Evolutionary conservation across 1,140 invertebrate genomes (phyloP).

Genomic region (Antheraea pernyi): DNA sequence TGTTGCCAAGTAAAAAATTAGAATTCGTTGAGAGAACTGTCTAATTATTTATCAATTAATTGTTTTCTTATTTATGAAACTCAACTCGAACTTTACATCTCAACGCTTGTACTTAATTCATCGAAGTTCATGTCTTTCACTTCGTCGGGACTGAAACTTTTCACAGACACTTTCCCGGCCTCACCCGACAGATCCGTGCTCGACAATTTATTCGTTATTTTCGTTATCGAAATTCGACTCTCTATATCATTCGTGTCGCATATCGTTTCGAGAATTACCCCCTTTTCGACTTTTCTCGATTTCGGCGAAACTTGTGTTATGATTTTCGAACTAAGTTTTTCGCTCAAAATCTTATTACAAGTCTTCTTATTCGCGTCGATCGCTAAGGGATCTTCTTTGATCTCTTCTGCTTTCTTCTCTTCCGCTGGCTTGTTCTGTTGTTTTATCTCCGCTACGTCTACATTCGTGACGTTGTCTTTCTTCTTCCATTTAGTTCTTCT

Average conservation of each 20-base stretch:
- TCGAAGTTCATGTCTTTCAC: slow-evolving; percentile 64
- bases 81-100: slow-evolving; percentile 47
- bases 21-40: not conserved
- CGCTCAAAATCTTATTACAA: slow-evolving; percentile 62
- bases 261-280: slow-evolving; percentile 56
- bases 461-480: slow-evolving; percentile 94
- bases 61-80: no score
- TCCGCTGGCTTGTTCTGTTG: slow-evolving; percentile 70
- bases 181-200: slow-evolving; percentile 55
- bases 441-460: slow-evolving; percentile 92
- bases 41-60: no score
- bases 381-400: slow-evolving; percentile 58
- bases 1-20: no score
- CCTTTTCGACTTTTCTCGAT: slow-evolving; percentile 59
- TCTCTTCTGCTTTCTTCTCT: slow-evolving; percentile 54
- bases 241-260: slow-evolving; percentile 72
- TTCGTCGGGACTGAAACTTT: slow-evolving; percentile 65
- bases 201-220: slow-evolving; percentile 75
- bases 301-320: slow-evolving; percentile 42
- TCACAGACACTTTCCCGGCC: slow-evolving; percentile 55
- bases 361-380: slow-evolving; percentile 74
- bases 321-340: slow-evolving; percentile 59
- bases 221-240: slow-evolving; percentile 74
- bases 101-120: slow-evolving; percentile 55
- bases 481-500: slow-evolving; percentile 98